A percentile compares a stretch with the other conserved stretches of the same genome.
Evolutionary conservation across 2,797 vertebrate species (phyloP).

Genomic region (Eurystomus glaucurus): DNA sequence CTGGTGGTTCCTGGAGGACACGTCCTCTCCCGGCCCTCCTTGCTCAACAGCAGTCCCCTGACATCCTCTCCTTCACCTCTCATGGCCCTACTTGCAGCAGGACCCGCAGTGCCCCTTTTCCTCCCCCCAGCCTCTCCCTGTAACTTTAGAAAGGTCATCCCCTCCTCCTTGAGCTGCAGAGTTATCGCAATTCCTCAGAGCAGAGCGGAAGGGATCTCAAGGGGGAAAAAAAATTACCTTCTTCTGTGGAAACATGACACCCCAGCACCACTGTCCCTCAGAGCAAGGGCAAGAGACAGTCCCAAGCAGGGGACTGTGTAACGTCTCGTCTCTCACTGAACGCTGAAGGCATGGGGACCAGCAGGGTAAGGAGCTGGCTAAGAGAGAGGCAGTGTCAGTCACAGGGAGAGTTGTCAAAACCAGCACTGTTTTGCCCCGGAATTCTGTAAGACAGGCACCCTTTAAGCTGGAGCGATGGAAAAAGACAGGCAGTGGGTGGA

Average conservation of each 20-base stretch:
- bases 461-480: neutral
- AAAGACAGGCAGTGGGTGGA: neutral
- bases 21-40: neutral
- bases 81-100: neutral
- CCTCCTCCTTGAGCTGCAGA: neutral
- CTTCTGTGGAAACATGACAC: neutral
- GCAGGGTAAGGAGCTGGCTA: neutral
- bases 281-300: neutral
- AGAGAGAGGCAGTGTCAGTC: neutral
- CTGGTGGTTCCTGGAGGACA: neutral
- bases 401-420: neutral
- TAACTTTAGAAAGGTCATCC: conserved; percentile 74
- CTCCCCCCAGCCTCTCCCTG: neutral
- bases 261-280: neutral
- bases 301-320: neutral
- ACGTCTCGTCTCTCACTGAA: neutral
- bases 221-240: neutral
- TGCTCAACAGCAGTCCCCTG: neutral
- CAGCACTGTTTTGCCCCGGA: neutral
- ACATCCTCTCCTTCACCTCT: neutral
- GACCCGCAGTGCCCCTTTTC: neutral
- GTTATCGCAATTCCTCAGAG: neutral
- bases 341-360: accelerated
- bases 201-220: neutral
- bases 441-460: neutral